Conservation (phyloP, 2,888 invertebrate species). For the Anoplius nigerrimus region DNA sequence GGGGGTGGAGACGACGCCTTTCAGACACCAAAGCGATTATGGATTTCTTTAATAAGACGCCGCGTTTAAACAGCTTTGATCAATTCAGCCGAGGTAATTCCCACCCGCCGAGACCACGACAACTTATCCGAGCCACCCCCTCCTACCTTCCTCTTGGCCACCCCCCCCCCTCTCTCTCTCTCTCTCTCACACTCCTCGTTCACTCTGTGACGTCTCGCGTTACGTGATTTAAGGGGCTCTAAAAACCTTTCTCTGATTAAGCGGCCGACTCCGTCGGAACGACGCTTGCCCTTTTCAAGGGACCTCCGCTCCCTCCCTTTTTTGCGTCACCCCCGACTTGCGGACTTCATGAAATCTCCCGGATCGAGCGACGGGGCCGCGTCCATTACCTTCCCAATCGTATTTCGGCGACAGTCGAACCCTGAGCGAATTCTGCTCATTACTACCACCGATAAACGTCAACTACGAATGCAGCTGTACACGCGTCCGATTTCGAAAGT, state of each 20-base stretch:
- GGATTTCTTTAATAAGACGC: conserved; percentile 73
- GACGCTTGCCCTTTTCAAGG: conserved; percentile 65
- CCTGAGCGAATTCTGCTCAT: not conserved
- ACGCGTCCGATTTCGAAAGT: too few relatives aligned
- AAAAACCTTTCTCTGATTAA: conserved; percentile 73
- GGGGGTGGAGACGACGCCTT: conserved; percentile 45
- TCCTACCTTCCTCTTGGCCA: conserved; percentile 4
- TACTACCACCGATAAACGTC: not conserved
- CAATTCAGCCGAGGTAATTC: conserved; percentile 69
- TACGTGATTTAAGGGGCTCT: conserved; percentile 70
- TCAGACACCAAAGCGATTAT: conserved; percentile 65
- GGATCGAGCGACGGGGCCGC: conserved; percentile 17
- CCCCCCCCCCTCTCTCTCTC: conserved; percentile 18
- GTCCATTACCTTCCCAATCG: conserved; percentile 44
- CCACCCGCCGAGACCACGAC: conserved; percentile 62
- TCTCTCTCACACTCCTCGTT: conserved; percentile 38
- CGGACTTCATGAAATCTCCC: conserved; percentile 48
- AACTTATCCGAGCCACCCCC: conserved; percentile 24
- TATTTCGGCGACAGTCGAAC: conserved; percentile 33
- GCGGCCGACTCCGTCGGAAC: conserved; percentile 61
- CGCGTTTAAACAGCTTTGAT: conserved; percentile 72
- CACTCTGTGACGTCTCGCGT: conserved; percentile 62
- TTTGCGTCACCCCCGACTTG: conserved; percentile 46
- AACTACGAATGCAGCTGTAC: too few relatives aligned
- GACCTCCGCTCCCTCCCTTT: conserved; percentile 55